Conservation (phyloP, 2,888 invertebrate species). For the Lapara coniferarum region DNA sequence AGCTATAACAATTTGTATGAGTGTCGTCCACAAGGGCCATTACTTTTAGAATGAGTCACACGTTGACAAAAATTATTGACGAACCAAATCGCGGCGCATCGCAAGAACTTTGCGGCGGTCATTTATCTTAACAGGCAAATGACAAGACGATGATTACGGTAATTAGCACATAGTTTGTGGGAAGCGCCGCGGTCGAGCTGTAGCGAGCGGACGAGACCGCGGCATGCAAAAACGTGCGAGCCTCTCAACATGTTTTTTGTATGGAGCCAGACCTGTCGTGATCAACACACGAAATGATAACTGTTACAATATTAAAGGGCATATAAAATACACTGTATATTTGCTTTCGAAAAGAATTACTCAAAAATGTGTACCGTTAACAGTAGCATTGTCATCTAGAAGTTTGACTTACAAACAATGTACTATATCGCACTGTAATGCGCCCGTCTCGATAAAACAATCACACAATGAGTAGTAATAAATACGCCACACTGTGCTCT, state of each 20-base stretch:
- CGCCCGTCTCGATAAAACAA: too few species aligned
- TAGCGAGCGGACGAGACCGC: not conserved
- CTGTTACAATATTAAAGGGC: not conserved
- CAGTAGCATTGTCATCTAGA: too few species aligned
- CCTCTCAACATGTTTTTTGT: not conserved
- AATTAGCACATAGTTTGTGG: conserved; percentile 5
- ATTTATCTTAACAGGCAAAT: conserved; percentile 47
- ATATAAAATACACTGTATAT: too few species aligned
- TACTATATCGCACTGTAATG: too few species aligned
- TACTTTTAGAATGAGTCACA: not conserved
- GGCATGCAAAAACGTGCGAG: conserved; percentile 19
- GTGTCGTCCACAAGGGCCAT: not conserved
- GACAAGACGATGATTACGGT: conserved; percentile 53
- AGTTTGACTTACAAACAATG: too few species aligned
- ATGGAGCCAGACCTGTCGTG: not conserved
- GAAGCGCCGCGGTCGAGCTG: not conserved
- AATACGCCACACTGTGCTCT: too few species aligned
- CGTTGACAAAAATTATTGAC: not conserved
- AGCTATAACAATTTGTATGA: not conserved
- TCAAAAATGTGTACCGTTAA: too few species aligned
- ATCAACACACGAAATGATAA: too few species aligned
- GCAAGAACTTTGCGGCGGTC: conserved; percentile 6
- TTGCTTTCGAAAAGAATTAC: too few species aligned
- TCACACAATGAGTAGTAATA: too few species aligned
- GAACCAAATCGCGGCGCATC: not conserved